Evolutionary conservation across 2,888 invertebrate genomes (phyloP).

Genomic region (Tinea trinotella): DNA sequence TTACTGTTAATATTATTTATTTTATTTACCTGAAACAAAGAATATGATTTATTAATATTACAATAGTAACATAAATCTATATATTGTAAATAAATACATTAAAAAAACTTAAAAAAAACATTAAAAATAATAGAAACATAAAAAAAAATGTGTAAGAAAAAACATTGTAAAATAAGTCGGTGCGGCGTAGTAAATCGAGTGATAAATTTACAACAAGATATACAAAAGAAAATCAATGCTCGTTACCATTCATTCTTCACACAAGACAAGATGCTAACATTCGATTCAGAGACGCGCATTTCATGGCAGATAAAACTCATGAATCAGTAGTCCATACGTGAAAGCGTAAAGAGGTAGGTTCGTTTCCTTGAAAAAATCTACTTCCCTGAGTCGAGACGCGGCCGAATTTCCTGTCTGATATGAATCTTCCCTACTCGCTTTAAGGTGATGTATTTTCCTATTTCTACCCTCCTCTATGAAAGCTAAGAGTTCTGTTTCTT

Average conservation of each 20-base stretch:
- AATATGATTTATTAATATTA: background rate
- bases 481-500: conserved; percentile 38
- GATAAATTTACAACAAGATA: background rate
- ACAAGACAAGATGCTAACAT: conserved; percentile 46
- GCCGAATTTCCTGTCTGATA: conserved; percentile 69
- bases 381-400: conserved; percentile 50
- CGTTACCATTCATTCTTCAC: conserved; percentile 42
- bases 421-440: conserved; percentile 70
- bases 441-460: conserved; percentile 71
- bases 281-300: conserved; percentile 63
- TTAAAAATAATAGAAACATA: too few relatives aligned
- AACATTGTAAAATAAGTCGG: too few relatives aligned
- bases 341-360: conserved; percentile 53
- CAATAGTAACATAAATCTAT: background rate
- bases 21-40: conserved; percentile 15
- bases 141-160: too few relatives aligned
- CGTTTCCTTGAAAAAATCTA: conserved; percentile 56
- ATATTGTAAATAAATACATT: background rate
- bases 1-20: background rate
- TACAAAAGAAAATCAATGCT: conserved; percentile 26
- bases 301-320: conserved; percentile 69
- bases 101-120: background rate
- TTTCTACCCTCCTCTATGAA: conserved; percentile 40
- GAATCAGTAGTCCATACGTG: conserved; percentile 66
- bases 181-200: too few relatives aligned